Conservation (phyloP, 2,888 invertebrate genomes). For the Sepiola atlantica region DNA sequence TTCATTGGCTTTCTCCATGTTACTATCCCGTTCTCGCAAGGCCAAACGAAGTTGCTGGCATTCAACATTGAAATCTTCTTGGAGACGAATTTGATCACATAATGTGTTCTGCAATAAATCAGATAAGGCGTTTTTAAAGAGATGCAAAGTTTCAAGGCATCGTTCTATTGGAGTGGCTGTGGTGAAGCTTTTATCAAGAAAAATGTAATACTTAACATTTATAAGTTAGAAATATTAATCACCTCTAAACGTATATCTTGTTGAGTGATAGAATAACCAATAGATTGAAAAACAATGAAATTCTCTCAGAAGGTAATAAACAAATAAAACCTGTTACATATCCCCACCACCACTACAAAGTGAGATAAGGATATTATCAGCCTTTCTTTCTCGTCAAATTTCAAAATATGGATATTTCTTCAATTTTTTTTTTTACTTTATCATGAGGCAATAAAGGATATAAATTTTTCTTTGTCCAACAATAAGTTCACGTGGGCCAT, state of each 20-base stretch:
- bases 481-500: no score
- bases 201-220: no score
- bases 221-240: no score
- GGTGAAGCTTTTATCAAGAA: no score
- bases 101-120: conserved; percentile 50
- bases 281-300: background rate
- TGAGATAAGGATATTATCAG: background rate
- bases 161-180: no score
- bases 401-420: no score
- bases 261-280: background rate
- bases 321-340: background rate
- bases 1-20: conserved; percentile 61
- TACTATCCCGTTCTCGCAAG: conserved; percentile 57
- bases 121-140: background rate
- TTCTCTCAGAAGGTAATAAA: background rate
- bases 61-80: conserved; percentile 58
- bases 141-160: background rate
- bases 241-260: no score
- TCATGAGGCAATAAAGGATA: no score
- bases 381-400: background rate
- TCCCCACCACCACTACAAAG: no score
- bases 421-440: no score
- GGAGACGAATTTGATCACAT: conserved; percentile 52
- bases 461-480: no score
- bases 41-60: conserved; percentile 55